Conservation (phyloP, 2,113 vertebrate species). For the Ophthalmotilapia sp. region DNA sequence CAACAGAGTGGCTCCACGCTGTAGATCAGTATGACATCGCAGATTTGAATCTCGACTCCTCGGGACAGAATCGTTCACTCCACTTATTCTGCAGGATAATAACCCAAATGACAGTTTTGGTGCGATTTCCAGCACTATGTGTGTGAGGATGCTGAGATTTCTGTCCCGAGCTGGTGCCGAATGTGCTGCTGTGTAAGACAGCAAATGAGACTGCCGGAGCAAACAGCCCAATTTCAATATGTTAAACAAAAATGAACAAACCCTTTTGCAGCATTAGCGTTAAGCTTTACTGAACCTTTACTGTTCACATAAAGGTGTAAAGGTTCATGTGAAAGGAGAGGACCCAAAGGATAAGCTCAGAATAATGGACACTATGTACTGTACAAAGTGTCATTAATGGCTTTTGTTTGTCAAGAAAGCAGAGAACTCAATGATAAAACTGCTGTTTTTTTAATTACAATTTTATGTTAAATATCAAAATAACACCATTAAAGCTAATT, state of each 20-base stretch:
- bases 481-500: not conserved
- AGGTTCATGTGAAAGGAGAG: not conserved
- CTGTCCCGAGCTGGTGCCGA: not conserved
- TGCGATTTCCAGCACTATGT: not conserved
- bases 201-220: not conserved
- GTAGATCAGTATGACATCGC: conserved; percentile 26
- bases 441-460: not conserved
- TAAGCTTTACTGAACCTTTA: not conserved
- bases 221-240: not conserved
- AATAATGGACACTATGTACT: not conserved
- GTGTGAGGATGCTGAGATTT: not conserved
- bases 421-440: not conserved
- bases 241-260: not conserved
- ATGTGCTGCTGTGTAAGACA: not conserved
- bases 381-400: not conserved
- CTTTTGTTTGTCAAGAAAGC: not conserved
- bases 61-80: not conserved
- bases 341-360: not conserved
- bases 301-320: not conserved
- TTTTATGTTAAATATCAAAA: not conserved
- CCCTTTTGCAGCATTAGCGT: not conserved
- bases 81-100: not conserved
- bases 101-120: not conserved
- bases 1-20: not conserved
- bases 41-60: not conserved